A percentile compares a stretch with the other conserved stretches of the same genome.
These are phyloP conservation scores for Baronia brevicornis DNA, from an alignment of 2,888 invertebrate genomes.

Conservation along the genomic window DNA sequence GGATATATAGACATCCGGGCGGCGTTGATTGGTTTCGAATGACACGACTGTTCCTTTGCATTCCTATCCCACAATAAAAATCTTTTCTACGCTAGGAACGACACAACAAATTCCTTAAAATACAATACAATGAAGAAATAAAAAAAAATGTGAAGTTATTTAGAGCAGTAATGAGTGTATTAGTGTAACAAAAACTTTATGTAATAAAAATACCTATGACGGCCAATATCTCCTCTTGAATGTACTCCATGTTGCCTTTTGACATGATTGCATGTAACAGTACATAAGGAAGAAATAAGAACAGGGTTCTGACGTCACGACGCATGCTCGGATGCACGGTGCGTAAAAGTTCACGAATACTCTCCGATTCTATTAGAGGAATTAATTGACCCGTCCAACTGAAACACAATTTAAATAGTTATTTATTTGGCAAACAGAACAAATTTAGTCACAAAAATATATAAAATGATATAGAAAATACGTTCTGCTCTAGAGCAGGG, in stretches of 20 bases:
- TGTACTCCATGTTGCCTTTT: constrained; percentile 50
- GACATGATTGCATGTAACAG: constrained; percentile 79
- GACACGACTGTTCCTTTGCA: too few species aligned
- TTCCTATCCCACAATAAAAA: too few species aligned
- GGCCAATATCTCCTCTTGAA: constrained; percentile 61
- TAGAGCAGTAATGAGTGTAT: too few species aligned
- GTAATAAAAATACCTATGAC: constrained; percentile 46
- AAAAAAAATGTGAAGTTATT: too few species aligned
- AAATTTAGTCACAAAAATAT: constrained; percentile 2
- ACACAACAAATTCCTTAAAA: too few species aligned
- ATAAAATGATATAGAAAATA: too few species aligned
- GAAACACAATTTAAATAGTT: constrained; percentile 17
- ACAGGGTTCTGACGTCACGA: constrained; percentile 81
- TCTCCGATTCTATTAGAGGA: constrained; percentile 75
- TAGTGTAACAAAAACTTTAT: background rate
- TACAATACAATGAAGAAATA: too few species aligned
- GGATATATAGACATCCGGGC: too few species aligned
- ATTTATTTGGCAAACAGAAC: background rate
- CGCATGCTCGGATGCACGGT: constrained; percentile 85
- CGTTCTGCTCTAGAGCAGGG: too few species aligned
- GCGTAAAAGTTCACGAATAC: constrained; percentile 77
- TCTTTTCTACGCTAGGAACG: too few species aligned
- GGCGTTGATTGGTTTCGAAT: too few species aligned
- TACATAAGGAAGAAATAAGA: constrained; percentile 85
- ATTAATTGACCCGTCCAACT: constrained; percentile 85